These are phyloP conservation scores for Chloropsis hardwickii DNA, from an alignment of 2,113 vertebrate genomes.

Conservation along the genomic window DNA sequence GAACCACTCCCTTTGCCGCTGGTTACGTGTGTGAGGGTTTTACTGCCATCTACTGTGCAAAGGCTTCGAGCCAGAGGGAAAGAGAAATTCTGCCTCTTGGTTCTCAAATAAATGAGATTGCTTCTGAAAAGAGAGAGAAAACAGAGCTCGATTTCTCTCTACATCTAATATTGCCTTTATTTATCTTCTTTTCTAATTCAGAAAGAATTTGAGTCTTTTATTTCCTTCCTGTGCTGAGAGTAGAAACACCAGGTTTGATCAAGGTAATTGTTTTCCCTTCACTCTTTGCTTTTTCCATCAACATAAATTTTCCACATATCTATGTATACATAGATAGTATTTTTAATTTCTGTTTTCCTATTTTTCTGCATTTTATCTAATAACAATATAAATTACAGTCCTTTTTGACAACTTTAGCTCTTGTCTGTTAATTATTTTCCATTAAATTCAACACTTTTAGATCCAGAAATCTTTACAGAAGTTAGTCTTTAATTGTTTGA, in stretches of 20 bases:
- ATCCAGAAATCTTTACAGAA: background rate
- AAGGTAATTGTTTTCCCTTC: background rate
- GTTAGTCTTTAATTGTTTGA: background rate
- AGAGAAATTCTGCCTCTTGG: background rate
- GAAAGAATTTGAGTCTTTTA: background rate
- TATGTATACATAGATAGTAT: background rate
- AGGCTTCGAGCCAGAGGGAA: background rate
- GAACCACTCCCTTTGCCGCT: background rate
- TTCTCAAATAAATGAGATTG: background rate
- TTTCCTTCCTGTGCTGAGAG: background rate
- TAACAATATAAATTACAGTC: background rate
- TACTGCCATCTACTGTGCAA: constrained; percentile 67
- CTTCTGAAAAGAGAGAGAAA: background rate
- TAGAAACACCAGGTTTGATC: background rate
- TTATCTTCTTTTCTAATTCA: background rate
- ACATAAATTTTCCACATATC: background rate
- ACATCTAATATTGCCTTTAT: background rate
- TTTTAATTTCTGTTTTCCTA: background rate
- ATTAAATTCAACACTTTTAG: background rate
- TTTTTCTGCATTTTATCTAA: background rate
- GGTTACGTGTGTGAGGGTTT: background rate
- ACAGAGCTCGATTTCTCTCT: background rate
- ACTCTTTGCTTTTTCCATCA: background rate
- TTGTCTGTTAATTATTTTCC: background rate
- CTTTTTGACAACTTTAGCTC: background rate